phyloP scores from a whole-genome alignment of 1,140 invertebrate genomes.

The Lepidurus arcticus region DNA sequence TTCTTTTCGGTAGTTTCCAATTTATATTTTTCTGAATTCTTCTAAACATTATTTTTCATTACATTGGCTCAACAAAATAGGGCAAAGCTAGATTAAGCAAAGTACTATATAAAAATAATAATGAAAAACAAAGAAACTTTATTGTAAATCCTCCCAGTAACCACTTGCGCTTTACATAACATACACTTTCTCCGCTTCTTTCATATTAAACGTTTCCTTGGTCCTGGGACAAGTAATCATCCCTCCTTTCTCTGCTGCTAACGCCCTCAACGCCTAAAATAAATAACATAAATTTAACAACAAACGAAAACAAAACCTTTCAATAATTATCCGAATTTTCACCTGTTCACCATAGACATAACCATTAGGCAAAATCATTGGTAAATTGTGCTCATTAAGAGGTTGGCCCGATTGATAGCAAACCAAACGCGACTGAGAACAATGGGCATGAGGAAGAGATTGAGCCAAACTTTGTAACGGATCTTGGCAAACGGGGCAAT shows the following conservation, averaged over 20 bases:
- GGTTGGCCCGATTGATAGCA: slow-evolving; percentile 84
- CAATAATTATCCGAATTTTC: slow-evolving; percentile 38
- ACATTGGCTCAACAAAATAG: no score
- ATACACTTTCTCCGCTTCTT: slow-evolving; percentile 89
- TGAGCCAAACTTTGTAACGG: slow-evolving; percentile 80
- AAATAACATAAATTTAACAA: slow-evolving; percentile 36
- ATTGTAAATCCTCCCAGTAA: slow-evolving; percentile 51
- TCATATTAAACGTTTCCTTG: slow-evolving; percentile 78
- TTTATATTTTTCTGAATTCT: no score
- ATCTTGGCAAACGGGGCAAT: slow-evolving; percentile 89
- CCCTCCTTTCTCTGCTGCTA: slow-evolving; percentile 81
- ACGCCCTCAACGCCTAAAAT: slow-evolving; percentile 70
- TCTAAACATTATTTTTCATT: no score
- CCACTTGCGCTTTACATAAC: slow-evolving; percentile 83
- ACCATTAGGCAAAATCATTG: slow-evolving; percentile 97
- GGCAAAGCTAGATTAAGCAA: no score
- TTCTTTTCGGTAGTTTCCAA: no score
- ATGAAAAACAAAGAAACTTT: not conserved
- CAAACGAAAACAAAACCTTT: not conserved
- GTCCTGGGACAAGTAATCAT: slow-evolving; percentile 86
- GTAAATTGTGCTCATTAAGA: slow-evolving; percentile 96
- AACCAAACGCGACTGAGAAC: slow-evolving; percentile 87
- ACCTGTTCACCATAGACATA: slow-evolving; percentile 95
- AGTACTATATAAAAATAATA: not conserved
- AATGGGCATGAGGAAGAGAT: slow-evolving; percentile 88